Conservation (phyloP, 2,888 invertebrate species). For the Dolomedes plantarius region DNA sequence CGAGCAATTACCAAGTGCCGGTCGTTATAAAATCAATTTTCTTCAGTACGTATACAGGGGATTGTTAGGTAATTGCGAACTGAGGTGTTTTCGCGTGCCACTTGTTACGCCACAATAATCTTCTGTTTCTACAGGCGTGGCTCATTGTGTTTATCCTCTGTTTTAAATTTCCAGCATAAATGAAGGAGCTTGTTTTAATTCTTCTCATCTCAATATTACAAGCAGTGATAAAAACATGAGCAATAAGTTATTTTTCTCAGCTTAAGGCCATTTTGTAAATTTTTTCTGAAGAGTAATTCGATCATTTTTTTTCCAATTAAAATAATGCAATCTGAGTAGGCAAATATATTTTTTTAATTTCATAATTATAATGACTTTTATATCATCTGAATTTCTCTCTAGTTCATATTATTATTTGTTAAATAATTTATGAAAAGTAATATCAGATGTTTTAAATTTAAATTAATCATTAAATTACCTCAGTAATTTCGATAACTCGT, state of each 20-base stretch:
- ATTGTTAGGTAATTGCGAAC: conserved; percentile 47
- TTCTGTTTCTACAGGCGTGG: not conserved
- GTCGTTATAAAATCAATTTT: conserved; percentile 65
- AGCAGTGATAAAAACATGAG: not conserved
- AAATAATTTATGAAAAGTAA: too few species aligned
- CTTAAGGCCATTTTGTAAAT: too few species aligned
- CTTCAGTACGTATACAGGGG: conserved; percentile 37
- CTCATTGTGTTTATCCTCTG: not conserved
- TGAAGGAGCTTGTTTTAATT: not conserved
- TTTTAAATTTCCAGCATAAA: not conserved
- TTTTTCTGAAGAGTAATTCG: too few species aligned
- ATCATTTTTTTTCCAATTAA: too few species aligned
- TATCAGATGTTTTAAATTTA: too few species aligned
- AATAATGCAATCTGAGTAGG: too few species aligned
- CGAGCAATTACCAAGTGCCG: conserved; percentile 46
- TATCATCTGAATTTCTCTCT: too few species aligned
- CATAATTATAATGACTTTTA: too few species aligned
- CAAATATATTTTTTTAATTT: too few species aligned
- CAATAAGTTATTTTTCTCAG: not conserved
- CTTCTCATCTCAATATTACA: not conserved
- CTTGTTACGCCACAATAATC: conserved; percentile 36
- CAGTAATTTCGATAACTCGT: too few species aligned
- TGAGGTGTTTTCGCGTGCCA: conserved; percentile 41
- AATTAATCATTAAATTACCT: too few species aligned
- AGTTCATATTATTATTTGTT: too few species aligned